A percentile compares a stretch with the other conserved stretches of the same genome.
phyloP scores from a whole-genome alignment of 1,140 invertebrate species.

The Lucilia sericata region DNA sequence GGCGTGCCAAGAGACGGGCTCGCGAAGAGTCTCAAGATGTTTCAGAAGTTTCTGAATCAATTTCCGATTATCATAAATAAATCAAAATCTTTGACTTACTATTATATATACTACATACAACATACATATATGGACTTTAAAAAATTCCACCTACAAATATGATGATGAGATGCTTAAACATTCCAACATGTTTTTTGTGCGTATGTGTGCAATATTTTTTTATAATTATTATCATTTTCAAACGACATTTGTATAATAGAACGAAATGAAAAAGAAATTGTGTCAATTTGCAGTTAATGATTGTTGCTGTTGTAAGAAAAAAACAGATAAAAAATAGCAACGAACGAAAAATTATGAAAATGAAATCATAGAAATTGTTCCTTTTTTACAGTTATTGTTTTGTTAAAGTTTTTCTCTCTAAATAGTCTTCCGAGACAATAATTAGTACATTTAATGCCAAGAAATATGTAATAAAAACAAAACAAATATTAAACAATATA shows the following conservation, averaged over 20 bases:
- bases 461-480: neutral
- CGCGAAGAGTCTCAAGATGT: slow-evolving; percentile 47
- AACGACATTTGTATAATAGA: no score
- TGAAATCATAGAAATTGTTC: neutral
- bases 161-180: slow-evolving; percentile 18
- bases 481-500: slow-evolving; percentile 13
- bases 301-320: no score
- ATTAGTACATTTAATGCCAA: slow-evolving; percentile 45
- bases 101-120: no score
- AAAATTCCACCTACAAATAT: slow-evolving; percentile 15
- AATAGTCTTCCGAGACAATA: slow-evolving; percentile 49
- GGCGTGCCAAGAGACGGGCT: slow-evolving; percentile 66
- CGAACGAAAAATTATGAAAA: neutral
- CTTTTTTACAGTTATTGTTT: neutral
- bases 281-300: no score
- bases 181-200: slow-evolving; percentile 5
- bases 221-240: no score
- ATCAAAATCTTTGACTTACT: neutral
- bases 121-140: no score
- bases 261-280: no score
- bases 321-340: neutral
- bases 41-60: slow-evolving; percentile 45
- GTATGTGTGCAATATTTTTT: neutral
- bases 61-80: slow-evolving; percentile 46
- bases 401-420: slow-evolving; percentile 1